Evolutionary conservation across 1,140 invertebrate genomes (phyloP).

Genomic region (Nasonia vitripennis): DNA sequence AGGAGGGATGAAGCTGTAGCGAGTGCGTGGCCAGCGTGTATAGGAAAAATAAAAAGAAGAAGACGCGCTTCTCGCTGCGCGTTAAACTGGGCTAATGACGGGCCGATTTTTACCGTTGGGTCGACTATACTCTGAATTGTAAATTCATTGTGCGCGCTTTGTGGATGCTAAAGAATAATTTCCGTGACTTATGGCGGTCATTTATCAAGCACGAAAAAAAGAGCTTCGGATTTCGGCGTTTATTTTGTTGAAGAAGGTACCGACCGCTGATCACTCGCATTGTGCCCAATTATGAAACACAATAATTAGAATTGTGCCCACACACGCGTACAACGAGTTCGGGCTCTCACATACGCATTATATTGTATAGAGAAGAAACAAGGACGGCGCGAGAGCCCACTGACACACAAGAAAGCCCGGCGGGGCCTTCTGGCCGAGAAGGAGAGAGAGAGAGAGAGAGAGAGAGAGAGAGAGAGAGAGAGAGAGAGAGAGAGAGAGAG

Average conservation of each 20-base stretch:
- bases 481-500: conserved; percentile 44
- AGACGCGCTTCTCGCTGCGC: neutral
- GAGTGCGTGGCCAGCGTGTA: neutral
- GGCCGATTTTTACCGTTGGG: neutral
- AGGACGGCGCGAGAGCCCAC: conserved; percentile 3
- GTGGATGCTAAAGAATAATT: neutral
- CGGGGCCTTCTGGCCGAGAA: neutral
- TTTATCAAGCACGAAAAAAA: neutral
- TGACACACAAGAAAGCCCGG: neutral
- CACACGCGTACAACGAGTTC: no score
- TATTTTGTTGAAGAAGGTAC: neutral
- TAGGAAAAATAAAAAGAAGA: neutral
- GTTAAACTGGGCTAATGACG: neutral
- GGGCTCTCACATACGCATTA: neutral
- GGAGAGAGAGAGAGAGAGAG: neutral
- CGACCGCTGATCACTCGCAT: neutral
- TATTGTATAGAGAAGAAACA: neutral
- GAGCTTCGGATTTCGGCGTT: neutral
- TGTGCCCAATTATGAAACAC: neutral
- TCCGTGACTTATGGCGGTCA: neutral
- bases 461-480: conserved; percentile 48
- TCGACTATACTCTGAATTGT: neutral
- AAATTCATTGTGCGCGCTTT: neutral
- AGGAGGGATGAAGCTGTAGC: neutral
- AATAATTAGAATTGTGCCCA: no score